Conservation (phyloP, 2,797 vertebrate genomes). For the Gambelia wislizenii region DNA sequence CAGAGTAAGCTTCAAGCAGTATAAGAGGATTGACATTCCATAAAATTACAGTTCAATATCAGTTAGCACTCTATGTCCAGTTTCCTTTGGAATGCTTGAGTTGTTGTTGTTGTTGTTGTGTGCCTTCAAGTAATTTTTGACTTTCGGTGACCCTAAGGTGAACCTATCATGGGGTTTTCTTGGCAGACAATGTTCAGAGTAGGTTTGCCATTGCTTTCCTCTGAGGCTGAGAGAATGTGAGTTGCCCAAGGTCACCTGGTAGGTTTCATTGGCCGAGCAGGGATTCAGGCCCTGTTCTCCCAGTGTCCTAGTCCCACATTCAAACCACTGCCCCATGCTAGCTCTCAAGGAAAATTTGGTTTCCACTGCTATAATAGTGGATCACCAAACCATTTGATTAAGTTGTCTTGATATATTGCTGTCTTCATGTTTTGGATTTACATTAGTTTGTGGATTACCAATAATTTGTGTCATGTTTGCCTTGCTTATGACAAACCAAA, state of each 20-base stretch:
- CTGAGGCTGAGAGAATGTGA: no score
- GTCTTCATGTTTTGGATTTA: background rate
- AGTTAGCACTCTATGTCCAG: background rate
- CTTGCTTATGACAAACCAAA: constrained; percentile 39
- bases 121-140: no score
- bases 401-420: background rate
- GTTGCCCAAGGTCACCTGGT: no score
- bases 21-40: background rate
- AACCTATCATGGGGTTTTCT: no score
- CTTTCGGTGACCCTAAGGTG: no score
- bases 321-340: no score
- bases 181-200: no score
- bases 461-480: background rate
- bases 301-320: no score
- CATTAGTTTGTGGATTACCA: background rate
- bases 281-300: no score
- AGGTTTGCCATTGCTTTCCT: no score
- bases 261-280: no score
- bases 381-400: background rate
- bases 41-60: background rate
- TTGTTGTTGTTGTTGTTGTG: no score
- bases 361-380: background rate
- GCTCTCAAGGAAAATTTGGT: background rate
- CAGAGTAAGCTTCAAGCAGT: background rate
- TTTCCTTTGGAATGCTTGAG: background rate